phyloP scores from a whole-genome alignment of 2,797 vertebrate species.

The Champsocephalus gunnari region DNA sequence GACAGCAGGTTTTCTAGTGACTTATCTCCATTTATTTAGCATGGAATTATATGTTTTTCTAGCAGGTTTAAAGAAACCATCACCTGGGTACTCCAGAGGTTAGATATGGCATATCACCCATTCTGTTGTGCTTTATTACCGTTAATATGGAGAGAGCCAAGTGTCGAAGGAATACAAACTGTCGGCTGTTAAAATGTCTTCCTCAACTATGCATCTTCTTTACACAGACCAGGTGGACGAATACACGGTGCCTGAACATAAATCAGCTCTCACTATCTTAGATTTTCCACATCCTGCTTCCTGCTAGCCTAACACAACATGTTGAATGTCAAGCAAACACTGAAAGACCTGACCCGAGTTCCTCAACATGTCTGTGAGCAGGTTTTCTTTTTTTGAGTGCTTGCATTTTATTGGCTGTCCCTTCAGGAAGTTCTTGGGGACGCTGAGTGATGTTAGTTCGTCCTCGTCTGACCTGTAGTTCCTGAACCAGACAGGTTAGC shows the following conservation, averaged over 20 bases:
- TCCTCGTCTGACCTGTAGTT: conserved; percentile 67
- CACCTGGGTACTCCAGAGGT: conserved; percentile 4
- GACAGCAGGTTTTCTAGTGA: neutral
- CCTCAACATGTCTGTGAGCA: conserved; percentile 25
- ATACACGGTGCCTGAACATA: conserved; percentile 29
- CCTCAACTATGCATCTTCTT: conserved; percentile 40
- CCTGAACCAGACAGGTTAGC: conserved; percentile 45
- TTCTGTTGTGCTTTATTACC: conserved; percentile 38
- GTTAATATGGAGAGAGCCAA: conserved; percentile 41
- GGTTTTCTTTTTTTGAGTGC: conserved; percentile 29
- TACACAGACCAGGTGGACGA: conserved; percentile 66
- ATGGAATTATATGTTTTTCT: neutral
- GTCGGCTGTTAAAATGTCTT: conserved; percentile 54
- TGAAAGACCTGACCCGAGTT: conserved; percentile 45
- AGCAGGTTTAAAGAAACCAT: neutral
- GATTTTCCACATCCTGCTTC: conserved; percentile 67
- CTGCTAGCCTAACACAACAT: conserved; percentile 49
- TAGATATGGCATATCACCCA: neutral
- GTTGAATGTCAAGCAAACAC: conserved; percentile 44
- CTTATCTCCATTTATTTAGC: neutral
- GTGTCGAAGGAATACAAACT: conserved; percentile 45
- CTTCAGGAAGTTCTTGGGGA: conserved; percentile 46
- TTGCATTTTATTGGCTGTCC: conserved; percentile 45
- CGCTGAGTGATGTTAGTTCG: conserved; percentile 40
- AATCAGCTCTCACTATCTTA: conserved; percentile 58